These are phyloP conservation scores for Malthinus flaveolus DNA, from an alignment of 2,888 invertebrate species.

Conservation along the genomic window DNA sequence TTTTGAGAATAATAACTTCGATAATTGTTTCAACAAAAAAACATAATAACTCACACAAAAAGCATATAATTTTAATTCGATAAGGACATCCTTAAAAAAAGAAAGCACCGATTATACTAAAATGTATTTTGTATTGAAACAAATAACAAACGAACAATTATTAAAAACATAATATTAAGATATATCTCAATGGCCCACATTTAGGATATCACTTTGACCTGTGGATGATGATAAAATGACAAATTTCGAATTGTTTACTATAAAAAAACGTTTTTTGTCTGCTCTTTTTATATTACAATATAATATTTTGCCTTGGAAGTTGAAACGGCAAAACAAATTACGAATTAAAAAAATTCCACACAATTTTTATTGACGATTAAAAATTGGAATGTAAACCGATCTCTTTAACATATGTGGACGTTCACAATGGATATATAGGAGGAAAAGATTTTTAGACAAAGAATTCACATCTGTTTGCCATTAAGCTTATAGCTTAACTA, in stretches of 20 bases:
- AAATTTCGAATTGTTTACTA: conserved; percentile 17
- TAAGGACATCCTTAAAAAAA: background rate
- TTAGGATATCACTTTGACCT: conserved; percentile 21
- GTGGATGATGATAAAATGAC: conserved; percentile 18
- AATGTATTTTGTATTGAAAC: conserved; percentile 8
- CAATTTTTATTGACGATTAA: background rate
- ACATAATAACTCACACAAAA: background rate
- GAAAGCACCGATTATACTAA: background rate
- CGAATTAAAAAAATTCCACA: background rate
- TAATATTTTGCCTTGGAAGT: too few relatives aligned
- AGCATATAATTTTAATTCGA: background rate
- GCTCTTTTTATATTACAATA: too few relatives aligned
- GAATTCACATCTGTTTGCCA: conserved; percentile 44
- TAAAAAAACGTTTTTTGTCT: conserved; percentile 24
- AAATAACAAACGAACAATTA: conserved; percentile 9
- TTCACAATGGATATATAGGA: conserved; percentile 45
- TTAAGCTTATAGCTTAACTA: conserved; percentile 39
- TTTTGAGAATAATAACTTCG: background rate
- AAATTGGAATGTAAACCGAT: conserved; percentile 38
- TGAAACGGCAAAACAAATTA: background rate
- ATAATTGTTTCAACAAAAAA: conserved; percentile 3
- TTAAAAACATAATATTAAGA: conserved; percentile 18
- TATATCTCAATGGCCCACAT: conserved; percentile 26
- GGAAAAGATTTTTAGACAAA: conserved; percentile 43
- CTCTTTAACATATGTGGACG: conserved; percentile 40